phyloP scores from a whole-genome alignment of 2,113 vertebrate genomes.

The Macquaria ambigua region DNA sequence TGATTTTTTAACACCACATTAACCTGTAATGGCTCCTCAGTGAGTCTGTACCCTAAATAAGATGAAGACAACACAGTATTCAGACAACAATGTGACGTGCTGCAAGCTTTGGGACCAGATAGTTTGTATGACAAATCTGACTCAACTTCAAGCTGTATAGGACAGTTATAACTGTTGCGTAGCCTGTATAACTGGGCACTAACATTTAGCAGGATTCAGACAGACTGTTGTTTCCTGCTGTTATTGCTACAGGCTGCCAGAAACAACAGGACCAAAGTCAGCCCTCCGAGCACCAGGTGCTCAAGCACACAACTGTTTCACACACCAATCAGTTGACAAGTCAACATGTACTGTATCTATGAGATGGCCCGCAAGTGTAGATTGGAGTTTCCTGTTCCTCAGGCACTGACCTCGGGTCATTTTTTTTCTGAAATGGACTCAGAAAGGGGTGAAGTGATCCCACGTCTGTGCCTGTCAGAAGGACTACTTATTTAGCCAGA shows the following conservation, averaged over 20 bases:
- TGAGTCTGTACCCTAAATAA: conserved; percentile 34
- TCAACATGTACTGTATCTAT: conserved; percentile 66
- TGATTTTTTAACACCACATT: conserved; percentile 35
- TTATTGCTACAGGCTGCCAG: conserved; percentile 52
- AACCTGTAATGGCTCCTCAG: conserved; percentile 2
- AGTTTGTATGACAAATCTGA: conserved; percentile 35
- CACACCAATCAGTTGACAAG: conserved; percentile 51
- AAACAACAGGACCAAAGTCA: conserved; percentile 61
- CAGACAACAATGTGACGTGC: conserved; percentile 10
- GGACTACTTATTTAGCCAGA: conserved; percentile 65
- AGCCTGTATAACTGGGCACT: conserved; percentile 21
- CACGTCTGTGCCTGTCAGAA: conserved; percentile 44
- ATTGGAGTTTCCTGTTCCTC: conserved; percentile 21
- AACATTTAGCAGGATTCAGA: conserved; percentile 23
- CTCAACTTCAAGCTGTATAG: conserved; percentile 1
- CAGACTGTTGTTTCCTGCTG: conserved; percentile 49
- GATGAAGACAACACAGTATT: conserved; percentile 13
- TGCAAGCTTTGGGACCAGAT: conserved; percentile 47
- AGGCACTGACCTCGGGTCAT: conserved; percentile 43
- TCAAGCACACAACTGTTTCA: conserved; percentile 73
- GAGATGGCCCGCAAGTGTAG: conserved; percentile 47
- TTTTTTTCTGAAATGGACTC: conserved; percentile 40
- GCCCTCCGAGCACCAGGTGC: conserved; percentile 55
- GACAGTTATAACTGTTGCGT: background rate
- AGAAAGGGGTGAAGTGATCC: conserved; percentile 42